phyloP scores from a whole-genome alignment of 35 echinoderm and acorn worm genomes.

The Heliocidaris tuberculata region DNA sequence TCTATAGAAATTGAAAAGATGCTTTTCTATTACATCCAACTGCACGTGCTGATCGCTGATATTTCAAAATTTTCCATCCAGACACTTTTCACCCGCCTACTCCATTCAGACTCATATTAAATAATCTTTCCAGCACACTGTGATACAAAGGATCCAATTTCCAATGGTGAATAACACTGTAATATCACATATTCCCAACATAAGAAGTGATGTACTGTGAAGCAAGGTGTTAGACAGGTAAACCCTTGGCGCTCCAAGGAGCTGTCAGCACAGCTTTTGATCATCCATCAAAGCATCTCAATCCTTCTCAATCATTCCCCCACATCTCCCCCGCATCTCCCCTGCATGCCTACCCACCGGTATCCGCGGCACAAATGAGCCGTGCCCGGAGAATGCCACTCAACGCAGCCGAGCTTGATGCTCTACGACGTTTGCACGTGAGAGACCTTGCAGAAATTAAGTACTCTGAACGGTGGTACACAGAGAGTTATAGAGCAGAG shows the following conservation, averaged over 20 bases:
- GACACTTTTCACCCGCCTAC: not conserved
- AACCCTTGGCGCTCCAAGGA: not conserved
- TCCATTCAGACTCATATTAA: not conserved
- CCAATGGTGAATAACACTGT: not conserved
- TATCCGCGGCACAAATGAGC: not conserved
- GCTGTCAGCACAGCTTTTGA: not conserved
- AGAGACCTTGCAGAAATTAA: not conserved
- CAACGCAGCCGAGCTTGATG: not conserved
- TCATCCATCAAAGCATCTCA: not conserved
- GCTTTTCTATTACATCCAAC: not conserved
- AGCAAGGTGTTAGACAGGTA: not conserved
- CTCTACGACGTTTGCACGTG: not conserved
- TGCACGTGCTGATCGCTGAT: not conserved
- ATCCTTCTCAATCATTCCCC: not conserved
- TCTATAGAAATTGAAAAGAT: not conserved
- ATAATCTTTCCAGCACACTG: not conserved
- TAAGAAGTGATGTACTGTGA: not conserved
- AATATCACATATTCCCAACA: slow-evolving; percentile 12
- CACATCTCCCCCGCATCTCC: not conserved
- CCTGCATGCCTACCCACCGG: not conserved
- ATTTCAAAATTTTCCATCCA: not conserved
- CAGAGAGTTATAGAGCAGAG: not conserved
- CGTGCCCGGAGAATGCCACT: not conserved
- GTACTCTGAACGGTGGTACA: slow-evolving; percentile 1
- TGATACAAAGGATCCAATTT: slow-evolving; percentile 3